phyloP scores from a whole-genome alignment of 2,113 vertebrate species.

The Conger conger region DNA sequence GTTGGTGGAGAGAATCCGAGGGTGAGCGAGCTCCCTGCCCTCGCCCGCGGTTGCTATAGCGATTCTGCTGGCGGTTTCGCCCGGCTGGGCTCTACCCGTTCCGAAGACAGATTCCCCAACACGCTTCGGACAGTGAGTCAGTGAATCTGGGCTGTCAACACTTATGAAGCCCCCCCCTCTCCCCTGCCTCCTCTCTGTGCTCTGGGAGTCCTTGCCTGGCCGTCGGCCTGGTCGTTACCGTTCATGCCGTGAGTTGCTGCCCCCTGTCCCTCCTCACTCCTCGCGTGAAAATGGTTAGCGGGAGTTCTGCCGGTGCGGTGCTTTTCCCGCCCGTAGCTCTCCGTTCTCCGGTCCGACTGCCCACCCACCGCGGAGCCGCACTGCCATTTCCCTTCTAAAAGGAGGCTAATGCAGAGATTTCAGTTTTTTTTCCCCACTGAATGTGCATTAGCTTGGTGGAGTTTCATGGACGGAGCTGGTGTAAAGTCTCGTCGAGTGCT shows the following conservation, averaged over 20 bases:
- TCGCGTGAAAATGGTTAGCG: neutral
- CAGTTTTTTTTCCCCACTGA: neutral
- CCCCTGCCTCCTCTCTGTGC: slow-evolving; percentile 4
- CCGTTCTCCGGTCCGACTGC: neutral
- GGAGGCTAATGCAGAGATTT: neutral
- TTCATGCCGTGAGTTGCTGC: neutral
- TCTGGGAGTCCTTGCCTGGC: neutral
- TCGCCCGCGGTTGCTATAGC: slow-evolving; percentile 16
- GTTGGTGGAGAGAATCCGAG: too few species aligned
- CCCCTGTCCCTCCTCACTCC: neutral
- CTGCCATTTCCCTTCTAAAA: too few species aligned
- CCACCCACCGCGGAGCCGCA: neutral
- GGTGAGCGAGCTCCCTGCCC: neutral
- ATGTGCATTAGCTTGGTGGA: neutral
- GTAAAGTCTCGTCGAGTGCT: neutral
- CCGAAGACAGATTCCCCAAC: slow-evolving; percentile 36
- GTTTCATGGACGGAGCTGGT: neutral
- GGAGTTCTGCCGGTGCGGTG: neutral
- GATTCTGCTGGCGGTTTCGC: neutral
- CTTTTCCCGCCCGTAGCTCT: neutral
- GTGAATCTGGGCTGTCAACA: slow-evolving; percentile 55
- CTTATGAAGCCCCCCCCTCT: slow-evolving; percentile 47
- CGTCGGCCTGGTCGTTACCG: neutral
- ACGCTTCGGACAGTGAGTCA: slow-evolving; percentile 47
- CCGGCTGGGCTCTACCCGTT: slow-evolving; percentile 4